phyloP scores from a whole-genome alignment of 2,797 vertebrate species.

The Sarcophilus harrisii region DNA sequence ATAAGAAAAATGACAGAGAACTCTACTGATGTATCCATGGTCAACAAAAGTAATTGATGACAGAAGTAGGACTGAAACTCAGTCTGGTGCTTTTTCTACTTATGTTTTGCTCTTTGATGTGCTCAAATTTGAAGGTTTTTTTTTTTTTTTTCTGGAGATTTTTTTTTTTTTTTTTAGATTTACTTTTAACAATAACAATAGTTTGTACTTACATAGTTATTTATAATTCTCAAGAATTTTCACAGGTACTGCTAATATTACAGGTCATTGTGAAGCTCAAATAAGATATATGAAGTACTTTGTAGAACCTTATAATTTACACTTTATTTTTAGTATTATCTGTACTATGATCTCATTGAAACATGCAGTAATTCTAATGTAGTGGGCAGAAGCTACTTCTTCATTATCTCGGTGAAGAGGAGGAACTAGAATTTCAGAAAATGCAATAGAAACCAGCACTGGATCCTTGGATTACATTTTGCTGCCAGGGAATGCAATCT shows the following conservation, averaged over 20 bases:
- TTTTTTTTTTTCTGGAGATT: neutral
- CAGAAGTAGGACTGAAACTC: neutral
- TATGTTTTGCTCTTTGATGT: neutral
- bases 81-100: neutral
- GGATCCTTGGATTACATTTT: neutral
- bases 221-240: neutral
- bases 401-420: neutral
- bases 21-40: neutral
- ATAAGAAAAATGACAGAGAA: neutral
- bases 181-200: neutral
- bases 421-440: constrained; percentile 5
- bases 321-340: constrained; percentile 23
- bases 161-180: neutral
- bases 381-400: constrained; percentile 31
- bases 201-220: neutral
- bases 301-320: neutral
- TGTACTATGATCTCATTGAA: neutral
- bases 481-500: neutral
- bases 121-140: neutral
- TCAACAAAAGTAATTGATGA: neutral
- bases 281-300: neutral
- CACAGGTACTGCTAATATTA: neutral
- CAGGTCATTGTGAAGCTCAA: neutral
- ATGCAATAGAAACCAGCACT: neutral
- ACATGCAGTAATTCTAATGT: neutral